These are phyloP conservation scores for Pseudopodoces humilis DNA, from an alignment of 2,113 vertebrate genomes.

Conservation along the genomic window DNA sequence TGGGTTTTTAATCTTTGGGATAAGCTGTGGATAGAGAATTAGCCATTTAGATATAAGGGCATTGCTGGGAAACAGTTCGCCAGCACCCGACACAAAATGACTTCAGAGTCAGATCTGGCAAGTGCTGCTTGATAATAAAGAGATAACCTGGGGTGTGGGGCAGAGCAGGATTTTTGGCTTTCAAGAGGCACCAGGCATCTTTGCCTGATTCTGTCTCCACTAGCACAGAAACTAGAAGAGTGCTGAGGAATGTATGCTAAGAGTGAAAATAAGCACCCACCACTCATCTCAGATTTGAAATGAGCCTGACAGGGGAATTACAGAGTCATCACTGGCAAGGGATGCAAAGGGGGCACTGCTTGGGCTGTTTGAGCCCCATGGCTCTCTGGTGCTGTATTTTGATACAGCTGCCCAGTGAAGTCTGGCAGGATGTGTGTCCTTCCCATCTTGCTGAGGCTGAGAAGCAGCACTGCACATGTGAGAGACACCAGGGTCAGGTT, in stretches of 20 bases:
- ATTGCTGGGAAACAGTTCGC: neutral
- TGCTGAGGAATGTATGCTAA: neutral
- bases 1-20: constrained; percentile 48
- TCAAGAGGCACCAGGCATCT: neutral
- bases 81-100: neutral
- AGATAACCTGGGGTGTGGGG: neutral
- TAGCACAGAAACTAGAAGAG: neutral
- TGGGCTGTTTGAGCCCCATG: neutral
- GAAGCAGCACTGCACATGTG: fast-evolving
- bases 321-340: neutral
- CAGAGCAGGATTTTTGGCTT: neutral
- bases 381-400: neutral
- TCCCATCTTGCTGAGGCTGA: fast-evolving
- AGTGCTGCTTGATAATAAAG: constrained; percentile 3
- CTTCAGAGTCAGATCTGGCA: constrained; percentile 5
- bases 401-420: neutral
- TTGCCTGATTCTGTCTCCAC: neutral
- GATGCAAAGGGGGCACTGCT: neutral
- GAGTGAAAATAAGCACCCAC: neutral
- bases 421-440: neutral
- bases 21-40: constrained; percentile 40
- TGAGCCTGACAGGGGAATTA: neutral
- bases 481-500: neutral
- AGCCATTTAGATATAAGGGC: neutral
- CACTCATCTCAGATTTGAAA: neutral